These are phyloP conservation scores for Gastrophryne carolinensis DNA, from an alignment of 2,797 vertebrate species.

Conservation along the genomic window DNA sequence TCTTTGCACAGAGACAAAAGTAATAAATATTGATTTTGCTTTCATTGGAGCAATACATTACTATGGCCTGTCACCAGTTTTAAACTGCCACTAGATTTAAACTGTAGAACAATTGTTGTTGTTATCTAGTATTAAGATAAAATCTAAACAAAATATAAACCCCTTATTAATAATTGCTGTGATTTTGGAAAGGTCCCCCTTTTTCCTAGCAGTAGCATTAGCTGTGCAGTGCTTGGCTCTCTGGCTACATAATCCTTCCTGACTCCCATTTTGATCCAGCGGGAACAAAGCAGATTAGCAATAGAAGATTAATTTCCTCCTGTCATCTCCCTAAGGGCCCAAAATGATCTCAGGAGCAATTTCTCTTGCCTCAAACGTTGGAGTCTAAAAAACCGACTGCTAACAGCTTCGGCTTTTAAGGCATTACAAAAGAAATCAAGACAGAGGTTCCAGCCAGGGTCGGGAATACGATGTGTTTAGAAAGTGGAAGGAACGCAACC, in stretches of 20 bases:
- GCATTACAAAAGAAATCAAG: conserved; percentile 26
- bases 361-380: conserved; percentile 59
- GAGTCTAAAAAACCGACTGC: conserved; percentile 51
- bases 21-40: too few relatives aligned
- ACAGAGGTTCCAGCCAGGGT: conserved; percentile 21
- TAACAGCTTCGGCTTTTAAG: conserved; percentile 52
- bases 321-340: conserved; percentile 67
- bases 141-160: too few relatives aligned
- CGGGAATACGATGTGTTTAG: background rate
- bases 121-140: too few relatives aligned
- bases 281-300: conserved; percentile 41
- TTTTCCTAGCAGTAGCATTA: background rate
- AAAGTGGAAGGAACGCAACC: background rate
- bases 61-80: too few relatives aligned
- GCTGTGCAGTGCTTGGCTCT: background rate
- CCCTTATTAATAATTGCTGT: too few relatives aligned
- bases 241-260: conserved; percentile 15
- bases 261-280: conserved; percentile 34
- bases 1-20: too few relatives aligned
- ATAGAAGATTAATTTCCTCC: conserved; percentile 60
- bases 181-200: too few relatives aligned
- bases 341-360: conserved; percentile 69
- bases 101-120: too few relatives aligned
- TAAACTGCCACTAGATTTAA: too few relatives aligned
- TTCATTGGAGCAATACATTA: too few relatives aligned